Evolutionary conservation across 1,140 invertebrate species (phyloP).

Genomic region (Sweltsa coloradensis): DNA sequence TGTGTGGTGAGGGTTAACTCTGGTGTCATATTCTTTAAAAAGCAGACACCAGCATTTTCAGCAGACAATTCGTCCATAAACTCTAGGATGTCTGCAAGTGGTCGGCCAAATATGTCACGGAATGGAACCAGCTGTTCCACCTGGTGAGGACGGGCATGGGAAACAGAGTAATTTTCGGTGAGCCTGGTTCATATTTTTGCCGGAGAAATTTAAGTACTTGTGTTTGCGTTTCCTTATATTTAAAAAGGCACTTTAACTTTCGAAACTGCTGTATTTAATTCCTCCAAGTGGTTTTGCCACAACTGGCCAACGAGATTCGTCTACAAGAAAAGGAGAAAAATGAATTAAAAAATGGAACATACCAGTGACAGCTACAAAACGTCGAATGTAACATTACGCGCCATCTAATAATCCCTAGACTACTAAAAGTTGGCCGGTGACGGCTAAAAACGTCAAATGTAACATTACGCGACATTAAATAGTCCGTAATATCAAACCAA

Average conservation of each 20-base stretch:
- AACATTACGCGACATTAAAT: no score
- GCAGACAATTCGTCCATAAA: neutral
- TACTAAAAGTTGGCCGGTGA: no score
- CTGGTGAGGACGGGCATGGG: constrained; percentile 2
- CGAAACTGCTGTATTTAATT: neutral
- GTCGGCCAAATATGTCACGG: neutral
- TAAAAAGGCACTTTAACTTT: constrained; percentile 3
- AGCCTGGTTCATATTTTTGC: neutral
- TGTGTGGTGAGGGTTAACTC: neutral
- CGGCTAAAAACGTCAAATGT: no score
- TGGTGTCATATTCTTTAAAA: constrained; percentile 1
- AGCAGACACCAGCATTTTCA: neutral
- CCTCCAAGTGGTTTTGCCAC: neutral
- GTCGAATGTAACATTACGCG: no score
- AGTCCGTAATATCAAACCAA: no score
- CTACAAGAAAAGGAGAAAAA: no score
- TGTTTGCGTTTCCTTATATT: neutral
- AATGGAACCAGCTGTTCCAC: constrained; percentile 4
- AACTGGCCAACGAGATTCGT: neutral
- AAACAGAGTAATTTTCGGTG: constrained; percentile 2
- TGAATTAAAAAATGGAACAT: no score
- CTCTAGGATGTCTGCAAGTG: neutral
- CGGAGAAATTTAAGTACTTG: constrained; percentile 1
- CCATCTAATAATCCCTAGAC: no score
- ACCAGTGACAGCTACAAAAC: no score